Evolutionary conservation across 30 jellyfish, hydroid and myxozoan species (phyloP).

Genomic region (Aurelia sp.): DNA sequence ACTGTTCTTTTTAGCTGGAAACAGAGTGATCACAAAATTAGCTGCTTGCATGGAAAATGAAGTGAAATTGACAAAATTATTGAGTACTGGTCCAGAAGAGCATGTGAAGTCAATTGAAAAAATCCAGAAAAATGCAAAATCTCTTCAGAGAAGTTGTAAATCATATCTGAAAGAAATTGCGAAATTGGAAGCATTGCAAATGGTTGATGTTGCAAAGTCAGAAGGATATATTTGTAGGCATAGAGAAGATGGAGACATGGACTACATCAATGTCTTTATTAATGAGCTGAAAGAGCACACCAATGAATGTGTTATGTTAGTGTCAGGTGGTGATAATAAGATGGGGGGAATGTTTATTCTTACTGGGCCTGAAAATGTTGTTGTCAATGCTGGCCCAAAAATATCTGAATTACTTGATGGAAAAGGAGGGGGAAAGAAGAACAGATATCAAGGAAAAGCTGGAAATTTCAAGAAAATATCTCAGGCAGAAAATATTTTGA

Average conservation of each 20-base stretch:
- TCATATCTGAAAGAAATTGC: constrained; percentile 82
- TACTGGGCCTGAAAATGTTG: constrained; percentile 79
- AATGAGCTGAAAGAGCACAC: constrained; percentile 53
- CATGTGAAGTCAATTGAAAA: constrained; percentile 82
- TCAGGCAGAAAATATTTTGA: constrained; percentile 48
- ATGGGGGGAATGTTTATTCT: constrained; percentile 85
- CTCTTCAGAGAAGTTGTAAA: constrained; percentile 46
- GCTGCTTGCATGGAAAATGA: constrained; percentile 78
- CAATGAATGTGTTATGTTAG: constrained; percentile 46
- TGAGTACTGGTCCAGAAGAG: constrained; percentile 89
- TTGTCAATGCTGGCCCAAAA: constrained; percentile 52
- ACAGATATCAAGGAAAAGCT: constrained; percentile 91
- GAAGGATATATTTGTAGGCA: constrained; percentile 75
- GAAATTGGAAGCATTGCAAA: constrained; percentile 72
- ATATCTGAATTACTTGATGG: constrained; percentile 72
- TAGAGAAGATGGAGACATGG: constrained; percentile 95
- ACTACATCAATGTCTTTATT: constrained; percentile 66
- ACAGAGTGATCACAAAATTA: constrained; percentile 71
- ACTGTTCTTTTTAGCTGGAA: constrained; percentile 84
- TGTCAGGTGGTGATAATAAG: constrained; percentile 77
- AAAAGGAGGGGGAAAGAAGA: constrained; percentile 95
- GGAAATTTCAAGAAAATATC: constrained; percentile 46
- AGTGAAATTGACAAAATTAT: constrained; percentile 71
- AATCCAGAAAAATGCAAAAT: constrained; percentile 67
- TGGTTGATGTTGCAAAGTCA: constrained; percentile 42